Percentiles rank a stretch among this genome's conserved stretches.
Evolutionary conservation across 1,140 invertebrate genomes (phyloP).

Genomic region (Drosophila ercepeae): DNA sequence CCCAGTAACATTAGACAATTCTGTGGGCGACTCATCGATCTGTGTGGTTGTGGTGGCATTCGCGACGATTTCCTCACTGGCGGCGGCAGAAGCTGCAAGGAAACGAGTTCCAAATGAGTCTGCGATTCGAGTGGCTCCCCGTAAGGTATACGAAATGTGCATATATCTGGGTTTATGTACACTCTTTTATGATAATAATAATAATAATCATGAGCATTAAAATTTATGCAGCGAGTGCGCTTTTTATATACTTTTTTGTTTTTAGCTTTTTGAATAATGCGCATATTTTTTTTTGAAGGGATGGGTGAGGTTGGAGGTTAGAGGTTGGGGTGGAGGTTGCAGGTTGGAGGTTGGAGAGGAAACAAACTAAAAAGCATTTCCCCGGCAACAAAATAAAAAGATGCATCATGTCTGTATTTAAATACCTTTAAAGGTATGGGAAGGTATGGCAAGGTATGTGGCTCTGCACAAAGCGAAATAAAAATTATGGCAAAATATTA

Average conservation of each 20-base stretch:
- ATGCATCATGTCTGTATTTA: neutral
- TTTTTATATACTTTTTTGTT: neutral
- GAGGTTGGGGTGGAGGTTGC: too few species aligned
- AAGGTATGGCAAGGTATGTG: too few species aligned
- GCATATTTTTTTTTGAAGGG: slow-evolving; percentile 66
- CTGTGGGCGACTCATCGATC: slow-evolving; percentile 2
- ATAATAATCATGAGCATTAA: slow-evolving; percentile 65
- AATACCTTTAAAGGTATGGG: neutral
- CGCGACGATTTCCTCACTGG: slow-evolving; percentile 20
- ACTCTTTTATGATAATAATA: slow-evolving; percentile 58
- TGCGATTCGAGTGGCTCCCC: slow-evolving; percentile 1
- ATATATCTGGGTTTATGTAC: slow-evolving; percentile 22
- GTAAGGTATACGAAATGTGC: neutral
- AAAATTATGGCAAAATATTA: neutral
- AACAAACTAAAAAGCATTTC: slow-evolving; percentile 20
- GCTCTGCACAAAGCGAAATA: too few species aligned
- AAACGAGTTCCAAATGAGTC: slow-evolving; percentile 17
- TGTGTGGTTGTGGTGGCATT: slow-evolving; percentile 9
- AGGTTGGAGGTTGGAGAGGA: too few species aligned
- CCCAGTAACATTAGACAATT: too few species aligned
- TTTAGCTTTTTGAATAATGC: slow-evolving; percentile 61
- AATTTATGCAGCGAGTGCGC: slow-evolving; percentile 55
- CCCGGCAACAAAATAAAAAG: slow-evolving; percentile 5
- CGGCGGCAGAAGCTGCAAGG: slow-evolving; percentile 33
- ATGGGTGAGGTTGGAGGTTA: too few species aligned